Conservation (phyloP, 2,888 invertebrate genomes). For the Euclidia mi region DNA sequence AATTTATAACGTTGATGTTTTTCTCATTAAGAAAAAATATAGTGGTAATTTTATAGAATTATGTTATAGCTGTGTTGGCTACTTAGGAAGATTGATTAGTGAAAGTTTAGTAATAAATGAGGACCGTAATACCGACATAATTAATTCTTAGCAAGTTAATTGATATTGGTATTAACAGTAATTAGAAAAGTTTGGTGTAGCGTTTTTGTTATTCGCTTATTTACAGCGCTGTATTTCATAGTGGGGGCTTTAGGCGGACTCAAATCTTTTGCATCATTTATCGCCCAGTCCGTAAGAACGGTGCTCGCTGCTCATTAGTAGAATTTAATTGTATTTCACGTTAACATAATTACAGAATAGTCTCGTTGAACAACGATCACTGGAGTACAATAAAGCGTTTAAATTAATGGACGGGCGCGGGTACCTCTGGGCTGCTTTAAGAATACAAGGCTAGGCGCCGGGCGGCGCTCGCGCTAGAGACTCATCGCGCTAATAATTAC, state of each 20-base stretch:
- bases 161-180: conserved; percentile 87
- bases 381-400: conserved; percentile 43
- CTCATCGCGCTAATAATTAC: conserved; percentile 51
- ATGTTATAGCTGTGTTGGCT: conserved; percentile 58
- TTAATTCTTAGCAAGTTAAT: conserved; percentile 89
- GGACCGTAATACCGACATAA: conserved; percentile 86
- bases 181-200: conserved; percentile 84
- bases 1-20: conserved; percentile 10
- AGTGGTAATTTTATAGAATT: conserved; percentile 46
- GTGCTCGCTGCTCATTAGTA: conserved; percentile 34
- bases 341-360: conserved; percentile 36
- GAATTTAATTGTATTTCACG: conserved; percentile 41
- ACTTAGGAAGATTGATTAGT: conserved; percentile 85
- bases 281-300: conserved; percentile 28
- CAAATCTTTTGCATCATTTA: conserved; percentile 29
- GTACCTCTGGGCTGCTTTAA: conserved; percentile 29
- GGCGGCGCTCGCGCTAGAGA: conserved; percentile 1
- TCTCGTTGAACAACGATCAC: conserved; percentile 35
- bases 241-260: conserved; percentile 21
- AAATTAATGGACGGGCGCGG: conserved; percentile 34
- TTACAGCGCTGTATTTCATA: conserved; percentile 46
- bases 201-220: conserved; percentile 67
- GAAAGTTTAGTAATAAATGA: conserved; percentile 88
- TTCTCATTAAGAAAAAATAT: conserved; percentile 47
- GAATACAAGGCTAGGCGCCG: conserved; percentile 28